Conservation (phyloP, 2,888 invertebrate genomes). For the Lithophane socia region DNA sequence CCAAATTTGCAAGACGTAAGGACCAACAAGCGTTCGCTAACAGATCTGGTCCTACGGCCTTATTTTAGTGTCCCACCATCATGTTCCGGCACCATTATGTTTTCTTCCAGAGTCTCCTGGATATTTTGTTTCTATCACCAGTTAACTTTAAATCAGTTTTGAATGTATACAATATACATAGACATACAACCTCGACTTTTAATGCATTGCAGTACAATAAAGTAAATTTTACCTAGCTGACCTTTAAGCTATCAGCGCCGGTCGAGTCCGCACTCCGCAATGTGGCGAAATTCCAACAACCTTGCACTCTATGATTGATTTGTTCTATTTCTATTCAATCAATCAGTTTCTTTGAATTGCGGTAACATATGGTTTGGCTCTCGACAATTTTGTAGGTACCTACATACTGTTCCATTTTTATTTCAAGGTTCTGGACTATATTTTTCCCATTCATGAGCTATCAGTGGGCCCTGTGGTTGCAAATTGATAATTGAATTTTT, state of each 20-base stretch:
- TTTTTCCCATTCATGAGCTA: background rate
- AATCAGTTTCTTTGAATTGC: constrained; percentile 41
- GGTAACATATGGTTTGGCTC: constrained; percentile 21
- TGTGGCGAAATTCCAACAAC: constrained; percentile 44
- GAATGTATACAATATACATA: background rate
- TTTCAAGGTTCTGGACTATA: background rate
- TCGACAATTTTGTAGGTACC: background rate
- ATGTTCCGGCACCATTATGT: background rate
- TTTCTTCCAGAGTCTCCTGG: background rate
- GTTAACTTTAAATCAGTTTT: background rate
- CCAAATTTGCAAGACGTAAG: background rate
- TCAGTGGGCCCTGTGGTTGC: background rate
- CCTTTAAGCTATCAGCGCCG: constrained; percentile 43
- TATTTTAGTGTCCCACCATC: too few species aligned
- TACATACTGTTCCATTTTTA: constrained; percentile 11
- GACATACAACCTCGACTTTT: constrained; percentile 30
- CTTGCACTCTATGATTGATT: constrained; percentile 58
- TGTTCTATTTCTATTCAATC: constrained; percentile 49
- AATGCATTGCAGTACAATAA: constrained; percentile 52
- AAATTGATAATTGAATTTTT: background rate
- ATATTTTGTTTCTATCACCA: background rate
- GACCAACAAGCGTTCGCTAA: background rate
- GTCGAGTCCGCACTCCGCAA: constrained; percentile 3
- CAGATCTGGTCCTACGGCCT: background rate
- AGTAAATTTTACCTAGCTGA: constrained; percentile 47